These are phyloP conservation scores for Macropus fuliginosus DNA, from an alignment of 2,797 vertebrate species.

Conservation along the genomic window DNA sequence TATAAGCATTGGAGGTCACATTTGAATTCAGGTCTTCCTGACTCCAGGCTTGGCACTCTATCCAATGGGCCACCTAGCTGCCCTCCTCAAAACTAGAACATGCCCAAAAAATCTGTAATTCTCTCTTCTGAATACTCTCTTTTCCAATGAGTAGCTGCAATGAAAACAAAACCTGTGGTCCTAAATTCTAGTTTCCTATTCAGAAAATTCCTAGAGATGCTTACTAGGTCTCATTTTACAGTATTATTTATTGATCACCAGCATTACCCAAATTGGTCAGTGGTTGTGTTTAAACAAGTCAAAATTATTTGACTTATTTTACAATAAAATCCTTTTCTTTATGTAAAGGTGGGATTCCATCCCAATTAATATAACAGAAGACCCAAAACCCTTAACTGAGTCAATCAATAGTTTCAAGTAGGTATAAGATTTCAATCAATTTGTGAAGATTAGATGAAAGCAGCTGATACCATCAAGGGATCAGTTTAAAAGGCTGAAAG, in stretches of 20 bases:
- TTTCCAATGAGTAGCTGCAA: not conserved
- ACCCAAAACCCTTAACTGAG: not conserved
- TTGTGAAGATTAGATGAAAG: not conserved
- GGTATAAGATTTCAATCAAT: not conserved
- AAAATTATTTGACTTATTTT: constrained; percentile 17
- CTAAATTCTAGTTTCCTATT: not conserved
- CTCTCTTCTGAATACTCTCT: not conserved
- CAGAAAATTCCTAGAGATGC: not conserved
- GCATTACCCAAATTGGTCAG: not conserved
- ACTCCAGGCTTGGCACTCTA: not conserved
- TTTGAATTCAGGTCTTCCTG: not conserved
- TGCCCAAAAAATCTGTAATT: not conserved
- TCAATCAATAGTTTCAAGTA: not conserved
- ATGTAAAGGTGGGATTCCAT: not conserved
- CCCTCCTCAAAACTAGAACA: not conserved
- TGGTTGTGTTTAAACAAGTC: not conserved
- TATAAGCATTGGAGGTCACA: not conserved
- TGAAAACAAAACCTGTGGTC: not conserved
- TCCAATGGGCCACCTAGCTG: not conserved
- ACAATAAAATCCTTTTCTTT: not conserved
- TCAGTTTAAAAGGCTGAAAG: not conserved
- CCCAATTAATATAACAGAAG: not conserved
- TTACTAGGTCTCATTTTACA: not conserved
- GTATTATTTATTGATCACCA: not conserved
- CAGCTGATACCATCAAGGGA: not conserved